These are phyloP conservation scores for Sebastes melanostomus DNA, from an alignment of 2,797 vertebrate species.

Conservation along the genomic window DNA sequence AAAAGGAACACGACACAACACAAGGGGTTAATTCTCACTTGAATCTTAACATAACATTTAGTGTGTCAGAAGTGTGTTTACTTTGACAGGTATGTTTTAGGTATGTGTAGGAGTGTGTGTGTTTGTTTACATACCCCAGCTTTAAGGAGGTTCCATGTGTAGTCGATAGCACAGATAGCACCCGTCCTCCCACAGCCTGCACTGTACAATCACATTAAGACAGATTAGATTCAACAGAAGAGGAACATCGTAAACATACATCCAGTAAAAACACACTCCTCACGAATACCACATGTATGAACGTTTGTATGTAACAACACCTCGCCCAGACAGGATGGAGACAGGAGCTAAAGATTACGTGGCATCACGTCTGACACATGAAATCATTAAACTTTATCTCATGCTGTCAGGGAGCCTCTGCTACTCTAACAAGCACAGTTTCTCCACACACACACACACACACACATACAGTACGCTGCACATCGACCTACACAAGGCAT, in stretches of 20 bases:
- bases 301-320: background rate
- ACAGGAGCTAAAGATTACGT: conserved; percentile 42
- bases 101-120: background rate
- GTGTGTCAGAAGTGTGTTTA: background rate
- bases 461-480: conserved; percentile 5
- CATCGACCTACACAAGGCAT: conserved; percentile 48
- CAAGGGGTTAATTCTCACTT: background rate
- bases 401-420: conserved; percentile 42
- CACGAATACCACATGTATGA: background rate
- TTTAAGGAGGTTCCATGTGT: conserved; percentile 99
- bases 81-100: background rate
- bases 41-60: background rate
- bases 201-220: conserved; percentile 78
- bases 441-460: conserved; percentile 27
- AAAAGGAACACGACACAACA: conserved; percentile 36
- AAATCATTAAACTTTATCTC: conserved; percentile 65
- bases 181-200: conserved; percentile 98
- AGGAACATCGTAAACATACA: background rate
- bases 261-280: background rate
- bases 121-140: conserved; percentile 87
- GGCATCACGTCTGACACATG: conserved; percentile 33
- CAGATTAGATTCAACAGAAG: conserved; percentile 13
- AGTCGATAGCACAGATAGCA: conserved; percentile 98
- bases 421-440: conserved; percentile 40
- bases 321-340: conserved; percentile 63